Conservation (phyloP, 2,888 invertebrate species). For the Acrocyrtus sp. region DNA sequence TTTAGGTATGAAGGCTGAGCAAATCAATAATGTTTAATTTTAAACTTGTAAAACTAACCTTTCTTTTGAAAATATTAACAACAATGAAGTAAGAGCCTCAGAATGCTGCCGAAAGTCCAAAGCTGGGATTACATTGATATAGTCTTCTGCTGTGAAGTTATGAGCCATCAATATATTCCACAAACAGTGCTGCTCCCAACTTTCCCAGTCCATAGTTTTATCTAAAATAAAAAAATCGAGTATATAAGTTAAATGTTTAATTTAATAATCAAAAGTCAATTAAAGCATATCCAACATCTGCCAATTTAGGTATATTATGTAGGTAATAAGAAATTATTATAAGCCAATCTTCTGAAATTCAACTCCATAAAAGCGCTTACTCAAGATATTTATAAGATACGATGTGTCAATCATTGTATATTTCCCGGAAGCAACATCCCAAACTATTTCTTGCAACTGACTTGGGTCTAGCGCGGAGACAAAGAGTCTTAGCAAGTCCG, state of each 20-base stretch:
- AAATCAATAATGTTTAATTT: no score
- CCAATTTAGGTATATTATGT: not conserved
- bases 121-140: slow-evolving; percentile 83
- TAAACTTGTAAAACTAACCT: slow-evolving; percentile 74
- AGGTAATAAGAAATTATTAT: no score
- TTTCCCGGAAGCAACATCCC: slow-evolving; percentile 89
- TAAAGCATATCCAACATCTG: not conserved
- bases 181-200: slow-evolving; percentile 95
- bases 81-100: slow-evolving; percentile 90
- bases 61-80: slow-evolving; percentile 91
- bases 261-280: no score
- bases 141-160: slow-evolving; percentile 90
- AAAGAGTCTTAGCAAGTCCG: slow-evolving; percentile 86
- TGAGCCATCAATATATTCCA: slow-evolving; percentile 97
- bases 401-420: slow-evolving; percentile 69
- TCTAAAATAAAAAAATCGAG: slow-evolving; percentile 40
- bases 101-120: slow-evolving; percentile 86
- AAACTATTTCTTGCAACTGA: slow-evolving; percentile 90
- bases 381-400: slow-evolving; percentile 51
- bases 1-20: no score
- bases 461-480: slow-evolving; percentile 90
- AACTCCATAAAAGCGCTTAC: no score
- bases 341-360: no score
- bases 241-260: no score
- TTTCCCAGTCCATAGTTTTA: slow-evolving; percentile 90